These are phyloP conservation scores for Neodiprion lecontei DNA, from an alignment of 1,140 invertebrate species.

Conservation along the genomic window DNA sequence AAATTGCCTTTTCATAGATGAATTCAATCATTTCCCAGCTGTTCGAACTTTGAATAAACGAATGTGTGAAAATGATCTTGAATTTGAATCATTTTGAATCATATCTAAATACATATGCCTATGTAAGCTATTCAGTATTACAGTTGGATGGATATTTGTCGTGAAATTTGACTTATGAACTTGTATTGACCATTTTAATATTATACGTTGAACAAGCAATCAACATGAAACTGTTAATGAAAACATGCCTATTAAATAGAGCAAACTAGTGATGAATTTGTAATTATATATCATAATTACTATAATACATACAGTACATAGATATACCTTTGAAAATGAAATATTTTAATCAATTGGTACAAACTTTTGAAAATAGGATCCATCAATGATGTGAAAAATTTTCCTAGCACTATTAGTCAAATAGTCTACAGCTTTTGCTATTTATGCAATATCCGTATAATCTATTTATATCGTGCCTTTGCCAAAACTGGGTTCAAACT, in stretches of 20 bases:
- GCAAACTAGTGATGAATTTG: neutral
- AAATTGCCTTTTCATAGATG: too few species aligned
- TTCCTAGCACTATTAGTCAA: neutral
- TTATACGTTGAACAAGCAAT: neutral
- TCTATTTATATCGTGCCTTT: constrained; percentile 33
- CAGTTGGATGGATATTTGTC: neutral
- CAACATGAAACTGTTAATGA: neutral
- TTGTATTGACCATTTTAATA: neutral
- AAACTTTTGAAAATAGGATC: neutral
- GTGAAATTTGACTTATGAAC: neutral
- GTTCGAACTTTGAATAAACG: too few species aligned
- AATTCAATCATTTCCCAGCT: too few species aligned
- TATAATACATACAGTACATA: neutral
- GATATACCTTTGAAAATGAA: neutral
- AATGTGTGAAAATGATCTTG: too few species aligned
- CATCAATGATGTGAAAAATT: neutral
- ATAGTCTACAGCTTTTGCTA: neutral
- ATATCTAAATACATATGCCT: neutral
- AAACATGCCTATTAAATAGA: neutral
- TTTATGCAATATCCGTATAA: neutral
- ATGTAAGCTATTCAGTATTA: neutral
- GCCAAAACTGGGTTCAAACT: constrained; percentile 13
- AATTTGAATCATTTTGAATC: neutral
- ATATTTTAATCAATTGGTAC: constrained; percentile 5
- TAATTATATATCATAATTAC: neutral